phyloP scores from a whole-genome alignment of 2,797 vertebrate genomes.

The Coccyzus lansbergi region DNA sequence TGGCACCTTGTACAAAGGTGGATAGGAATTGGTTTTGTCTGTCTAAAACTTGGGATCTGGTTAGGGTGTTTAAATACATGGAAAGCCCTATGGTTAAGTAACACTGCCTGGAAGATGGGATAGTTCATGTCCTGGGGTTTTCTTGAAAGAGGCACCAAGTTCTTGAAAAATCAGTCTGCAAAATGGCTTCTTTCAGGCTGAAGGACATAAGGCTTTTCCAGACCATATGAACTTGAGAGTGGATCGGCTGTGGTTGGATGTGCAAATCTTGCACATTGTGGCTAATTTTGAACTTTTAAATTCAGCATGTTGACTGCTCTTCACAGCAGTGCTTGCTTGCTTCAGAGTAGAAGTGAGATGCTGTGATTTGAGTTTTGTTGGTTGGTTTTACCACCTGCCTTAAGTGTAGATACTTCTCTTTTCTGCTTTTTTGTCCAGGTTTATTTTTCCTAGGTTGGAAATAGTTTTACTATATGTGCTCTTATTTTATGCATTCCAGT shows the following conservation, averaged over 20 bases:
- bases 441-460: neutral
- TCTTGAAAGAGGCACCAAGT: neutral
- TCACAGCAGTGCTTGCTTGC: neutral
- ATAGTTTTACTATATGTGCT: neutral
- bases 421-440: neutral
- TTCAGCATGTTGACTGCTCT: neutral
- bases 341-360: rapidly evolving
- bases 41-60: neutral
- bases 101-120: neutral
- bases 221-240: rapidly evolving
- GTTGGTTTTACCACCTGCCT: neutral
- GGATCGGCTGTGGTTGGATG: neutral
- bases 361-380: neutral
- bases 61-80: neutral
- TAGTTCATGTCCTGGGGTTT: too few relatives aligned
- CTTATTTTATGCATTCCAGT: neutral
- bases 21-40: neutral
- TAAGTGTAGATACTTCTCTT: neutral
- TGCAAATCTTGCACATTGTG: rapidly evolving
- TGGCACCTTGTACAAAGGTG: neutral
- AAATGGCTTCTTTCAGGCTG: neutral
- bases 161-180: neutral
- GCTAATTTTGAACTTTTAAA: neutral
- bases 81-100: neutral
- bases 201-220: neutral